phyloP scores from a whole-genome alignment of 2,888 invertebrate species.

The Sesia bembeciformis region DNA sequence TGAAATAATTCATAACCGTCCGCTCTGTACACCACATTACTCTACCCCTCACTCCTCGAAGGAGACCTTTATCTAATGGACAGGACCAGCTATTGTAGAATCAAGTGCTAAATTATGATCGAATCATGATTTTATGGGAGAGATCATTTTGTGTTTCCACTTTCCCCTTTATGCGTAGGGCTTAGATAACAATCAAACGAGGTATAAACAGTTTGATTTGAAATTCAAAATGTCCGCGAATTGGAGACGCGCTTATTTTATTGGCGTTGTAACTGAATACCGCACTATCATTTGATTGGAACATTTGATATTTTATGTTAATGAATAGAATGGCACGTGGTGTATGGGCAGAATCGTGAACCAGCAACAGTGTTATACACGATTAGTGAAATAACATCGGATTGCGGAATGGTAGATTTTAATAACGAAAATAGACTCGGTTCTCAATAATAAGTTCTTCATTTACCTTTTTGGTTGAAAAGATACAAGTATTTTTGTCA shows the following conservation, averaged over 20 bases:
- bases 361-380: too few species aligned
- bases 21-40: constrained; percentile 22
- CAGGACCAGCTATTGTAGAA: constrained; percentile 46
- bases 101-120: constrained; percentile 57
- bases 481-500: too few species aligned
- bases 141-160: constrained; percentile 31
- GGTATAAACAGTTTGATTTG: constrained; percentile 47
- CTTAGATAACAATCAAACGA: constrained; percentile 39
- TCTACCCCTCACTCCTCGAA: constrained; percentile 9
- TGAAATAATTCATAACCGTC: constrained; percentile 28
- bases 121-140: constrained; percentile 45
- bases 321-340: too few species aligned
- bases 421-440: too few species aligned
- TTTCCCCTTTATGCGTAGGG: constrained; percentile 18
- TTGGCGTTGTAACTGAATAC: too few species aligned
- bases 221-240: constrained; percentile 40
- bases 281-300: too few species aligned
- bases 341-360: too few species aligned
- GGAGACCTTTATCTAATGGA: constrained; percentile 45
- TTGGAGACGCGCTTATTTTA: background rate
- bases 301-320: too few species aligned
- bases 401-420: too few species aligned
- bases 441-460: too few species aligned
- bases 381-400: too few species aligned
- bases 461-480: too few species aligned